phyloP scores from a whole-genome alignment of 2,797 vertebrate species.

The Spea hammondii region DNA sequence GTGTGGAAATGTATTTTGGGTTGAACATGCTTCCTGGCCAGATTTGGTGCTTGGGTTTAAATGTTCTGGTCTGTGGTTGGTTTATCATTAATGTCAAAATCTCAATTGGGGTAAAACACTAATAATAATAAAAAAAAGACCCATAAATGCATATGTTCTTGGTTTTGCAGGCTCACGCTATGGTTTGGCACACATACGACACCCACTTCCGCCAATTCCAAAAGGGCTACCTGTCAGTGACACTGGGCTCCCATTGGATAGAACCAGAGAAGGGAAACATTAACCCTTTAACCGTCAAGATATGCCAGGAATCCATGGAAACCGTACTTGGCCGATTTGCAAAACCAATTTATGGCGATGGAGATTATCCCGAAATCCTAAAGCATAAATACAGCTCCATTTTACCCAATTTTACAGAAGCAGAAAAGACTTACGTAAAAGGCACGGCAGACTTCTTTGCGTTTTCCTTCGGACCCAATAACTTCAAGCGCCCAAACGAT shows the following conservation, averaged over 20 bases:
- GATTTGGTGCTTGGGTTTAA: too few species aligned
- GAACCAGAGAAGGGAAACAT: conserved; percentile 74
- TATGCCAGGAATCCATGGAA: conserved; percentile 85
- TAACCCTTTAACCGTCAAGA: conserved; percentile 63
- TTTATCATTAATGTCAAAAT: too few species aligned
- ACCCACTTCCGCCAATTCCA: conserved; percentile 76
- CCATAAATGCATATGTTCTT: conserved; percentile 24
- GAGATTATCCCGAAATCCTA: conserved; percentile 85
- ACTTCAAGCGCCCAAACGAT: conserved; percentile 73
- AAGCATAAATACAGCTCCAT: conserved; percentile 63
- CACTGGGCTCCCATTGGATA: conserved; percentile 91
- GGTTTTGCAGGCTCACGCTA: conserved; percentile 84
- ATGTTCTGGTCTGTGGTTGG: too few species aligned
- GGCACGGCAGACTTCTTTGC: conserved; percentile 93
- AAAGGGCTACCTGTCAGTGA: conserved; percentile 84
- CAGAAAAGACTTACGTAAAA: conserved; percentile 76
- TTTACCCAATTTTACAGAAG: conserved; percentile 76
- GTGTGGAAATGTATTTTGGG: too few species aligned
- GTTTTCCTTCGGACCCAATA: conserved; percentile 89
- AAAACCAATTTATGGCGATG: conserved; percentile 82
- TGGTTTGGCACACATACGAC: conserved; percentile 87
- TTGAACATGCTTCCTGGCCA: too few species aligned
- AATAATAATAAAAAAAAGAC: too few species aligned
- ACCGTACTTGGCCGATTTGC: conserved; percentile 92
- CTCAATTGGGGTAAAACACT: too few species aligned